Evolutionary conservation across 2,113 vertebrate genomes (phyloP), one percentile per base, ranked within the genome.

Genomic region (Anoplopoma fimbria): DNA sequence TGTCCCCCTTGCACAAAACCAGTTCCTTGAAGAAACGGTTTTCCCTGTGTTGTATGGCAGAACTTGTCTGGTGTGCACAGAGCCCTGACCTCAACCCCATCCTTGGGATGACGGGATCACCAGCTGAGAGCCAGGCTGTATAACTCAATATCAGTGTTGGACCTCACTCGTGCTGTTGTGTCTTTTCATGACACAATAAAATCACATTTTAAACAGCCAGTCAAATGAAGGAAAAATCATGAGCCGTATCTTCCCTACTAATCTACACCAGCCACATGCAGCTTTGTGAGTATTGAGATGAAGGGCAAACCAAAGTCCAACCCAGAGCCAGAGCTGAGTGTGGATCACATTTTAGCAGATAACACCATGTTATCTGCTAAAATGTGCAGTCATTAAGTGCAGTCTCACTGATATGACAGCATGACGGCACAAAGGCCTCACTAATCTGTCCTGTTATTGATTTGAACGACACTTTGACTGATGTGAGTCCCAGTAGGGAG

Each of bases 301-400:
- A 8, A 34, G 10, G 69, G 34, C 8, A 57, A 81, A 60, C 0
- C 49, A 80, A 84, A 78, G 80, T 86, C 72, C 53, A 55, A 0
- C 53, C 42, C 55, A 29, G 62, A 53, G n/a, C 55, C 78, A 69
- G 53, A 15, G 53, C 38, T 63, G 36, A 79, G 75, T 84, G 49
- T 29, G 68, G 27, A 79, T 80, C 40, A 64, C 49, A 61, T 25
- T 40, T 62, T 1, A 75, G 36, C 51, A 88, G 81, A 86, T 84
- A 84, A 62, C 68, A 65, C 6, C n/a, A n/a, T n/a, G n/a, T n/a
- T n/a, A n/a, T n/a, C n/a, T n/a, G n/a, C n/a, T n/a, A n/a, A n/a
- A n/a, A n/a, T n/a, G n/a, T n/a, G n/a, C n/a, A n/a, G n/a, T n/a
- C n/a, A n/a, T n/a, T n/a, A n/a, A n/a, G n/a, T n/a, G n/a, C 57